Evolutionary conservation across 2,888 invertebrate genomes (phyloP).

Genomic region (Allophyes oxyacanthae): DNA sequence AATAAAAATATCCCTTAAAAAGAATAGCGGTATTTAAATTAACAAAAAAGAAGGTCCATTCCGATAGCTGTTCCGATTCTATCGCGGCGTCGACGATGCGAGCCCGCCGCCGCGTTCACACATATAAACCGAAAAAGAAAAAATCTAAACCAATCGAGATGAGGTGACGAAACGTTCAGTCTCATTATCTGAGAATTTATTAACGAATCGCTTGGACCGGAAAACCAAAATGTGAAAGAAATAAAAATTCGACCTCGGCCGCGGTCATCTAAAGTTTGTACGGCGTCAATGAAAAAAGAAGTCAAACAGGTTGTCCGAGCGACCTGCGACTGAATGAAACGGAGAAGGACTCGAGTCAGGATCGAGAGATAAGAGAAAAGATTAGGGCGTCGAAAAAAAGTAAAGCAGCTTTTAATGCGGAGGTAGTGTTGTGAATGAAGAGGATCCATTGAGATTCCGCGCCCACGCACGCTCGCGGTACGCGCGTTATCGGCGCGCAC

Average conservation of each 20-base stretch:
- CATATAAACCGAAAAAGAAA: conserved; percentile 84
- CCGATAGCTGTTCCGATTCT: conserved; percentile 83
- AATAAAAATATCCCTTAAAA: conserved; percentile 76
- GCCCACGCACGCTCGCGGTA: conserved; percentile 80
- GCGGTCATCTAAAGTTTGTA: conserved; percentile 88
- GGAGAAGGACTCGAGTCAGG: conserved; percentile 84
- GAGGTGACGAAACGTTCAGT: conserved; percentile 90
- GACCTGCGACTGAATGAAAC: conserved; percentile 87
- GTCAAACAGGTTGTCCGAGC: conserved; percentile 84
- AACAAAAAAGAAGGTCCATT: conserved; percentile 81
- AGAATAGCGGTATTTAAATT: conserved; percentile 86
- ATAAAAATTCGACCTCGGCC: conserved; percentile 89
- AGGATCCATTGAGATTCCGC: conserved; percentile 85
- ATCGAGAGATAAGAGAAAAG: conserved; percentile 87
- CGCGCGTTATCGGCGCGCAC: conserved; percentile 68
- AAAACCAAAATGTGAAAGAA: conserved; percentile 89
- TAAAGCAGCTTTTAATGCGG: conserved; percentile 86
- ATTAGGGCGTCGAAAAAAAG: conserved; percentile 86
- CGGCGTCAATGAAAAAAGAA: conserved; percentile 89
- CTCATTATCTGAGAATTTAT: conserved; percentile 90
- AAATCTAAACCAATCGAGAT: conserved; percentile 87
- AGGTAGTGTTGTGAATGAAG: conserved; percentile 88
- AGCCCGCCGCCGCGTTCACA: conserved; percentile 86
- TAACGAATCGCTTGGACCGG: conserved; percentile 89
- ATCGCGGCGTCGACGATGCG: conserved; percentile 73